These are phyloP conservation scores for Tauraco hartlaubi DNA, from an alignment of 2,797 vertebrate genomes.

Conservation along the genomic window DNA sequence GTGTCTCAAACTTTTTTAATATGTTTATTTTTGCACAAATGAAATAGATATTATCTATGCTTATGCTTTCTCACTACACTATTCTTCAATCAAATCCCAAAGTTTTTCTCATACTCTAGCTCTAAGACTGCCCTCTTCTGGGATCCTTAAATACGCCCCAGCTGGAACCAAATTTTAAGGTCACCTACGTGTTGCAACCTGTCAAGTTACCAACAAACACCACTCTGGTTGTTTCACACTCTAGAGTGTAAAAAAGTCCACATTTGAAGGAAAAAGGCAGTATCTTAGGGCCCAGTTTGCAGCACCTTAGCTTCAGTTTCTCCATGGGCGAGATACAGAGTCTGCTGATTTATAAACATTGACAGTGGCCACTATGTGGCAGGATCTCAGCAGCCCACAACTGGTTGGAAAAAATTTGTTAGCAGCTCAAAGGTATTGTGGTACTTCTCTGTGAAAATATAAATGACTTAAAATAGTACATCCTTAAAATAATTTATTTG, in stretches of 20 bases:
- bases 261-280: neutral
- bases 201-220: neutral
- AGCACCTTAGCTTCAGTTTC: neutral
- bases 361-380: neutral
- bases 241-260: neutral
- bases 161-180: neutral
- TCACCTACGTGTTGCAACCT: neutral
- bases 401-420: neutral
- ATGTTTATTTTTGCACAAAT: neutral
- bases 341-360: neutral
- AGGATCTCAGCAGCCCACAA: neutral
- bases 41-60: neutral
- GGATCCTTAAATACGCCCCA: neutral
- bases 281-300: neutral
- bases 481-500: neutral
- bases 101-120: neutral
- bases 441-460: neutral
- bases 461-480: neutral
- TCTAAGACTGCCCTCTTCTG: neutral
- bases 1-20: neutral
- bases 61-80: neutral
- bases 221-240: neutral
- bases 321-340: neutral
- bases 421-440: neutral
- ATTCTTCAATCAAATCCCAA: neutral